Evolutionary conservation across 2,797 vertebrate species (phyloP).

Genomic region (Ambastaia sidthimunki): DNA sequence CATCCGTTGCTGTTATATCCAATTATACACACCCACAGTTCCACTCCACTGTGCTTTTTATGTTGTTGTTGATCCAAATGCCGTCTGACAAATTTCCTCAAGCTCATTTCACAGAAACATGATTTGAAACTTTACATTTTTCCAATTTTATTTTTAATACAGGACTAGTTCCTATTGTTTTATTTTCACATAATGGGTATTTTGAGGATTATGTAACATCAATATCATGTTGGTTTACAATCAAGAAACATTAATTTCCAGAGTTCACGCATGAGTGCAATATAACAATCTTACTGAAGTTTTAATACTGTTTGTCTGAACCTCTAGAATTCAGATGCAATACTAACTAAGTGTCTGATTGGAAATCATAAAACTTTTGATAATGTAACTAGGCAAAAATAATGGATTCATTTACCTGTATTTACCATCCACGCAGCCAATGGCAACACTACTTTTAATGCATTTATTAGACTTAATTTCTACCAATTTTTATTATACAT

Average conservation of each 20-base stretch:
- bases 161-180: not conserved
- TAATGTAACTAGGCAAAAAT: not conserved
- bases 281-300: conserved; percentile 45
- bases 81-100: conserved; percentile 1
- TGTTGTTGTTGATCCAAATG: conserved; percentile 12
- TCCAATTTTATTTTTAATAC: conserved; percentile 3
- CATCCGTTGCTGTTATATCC: not conserved
- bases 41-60: not conserved
- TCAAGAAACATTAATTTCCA: conserved; percentile 29
- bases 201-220: conserved; percentile 30
- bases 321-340: not conserved
- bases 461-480: no score
- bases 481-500: no score
- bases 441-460: not conserved
- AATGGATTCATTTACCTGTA: not conserved
- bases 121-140: not conserved
- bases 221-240: conserved; percentile 38
- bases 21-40: conserved; percentile 3
- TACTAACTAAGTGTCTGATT: conserved; percentile 1
- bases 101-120: conserved; percentile 3
- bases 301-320: conserved; percentile 35
- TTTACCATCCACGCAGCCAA: not conserved
- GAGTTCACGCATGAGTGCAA: conserved; percentile 46
- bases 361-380: not conserved
- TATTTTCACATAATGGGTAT: conserved; percentile 33